Conservation (phyloP, 2,113 vertebrate species). For the Antigone vipio region DNA sequence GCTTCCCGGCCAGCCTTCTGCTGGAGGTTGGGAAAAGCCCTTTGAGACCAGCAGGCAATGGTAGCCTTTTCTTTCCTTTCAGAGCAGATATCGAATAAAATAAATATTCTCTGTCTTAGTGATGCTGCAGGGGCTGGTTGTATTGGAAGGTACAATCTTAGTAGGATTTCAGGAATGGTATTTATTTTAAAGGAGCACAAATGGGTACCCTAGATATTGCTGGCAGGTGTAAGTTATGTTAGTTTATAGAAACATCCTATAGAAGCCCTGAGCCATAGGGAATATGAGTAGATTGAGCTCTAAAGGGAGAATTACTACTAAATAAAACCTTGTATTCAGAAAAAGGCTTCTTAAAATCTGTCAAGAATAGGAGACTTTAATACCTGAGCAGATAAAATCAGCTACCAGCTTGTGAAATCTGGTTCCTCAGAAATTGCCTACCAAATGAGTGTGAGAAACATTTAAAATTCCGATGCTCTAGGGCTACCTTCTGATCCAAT, state of each 20-base stretch:
- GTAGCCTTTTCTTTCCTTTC: not conserved
- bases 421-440: not conserved
- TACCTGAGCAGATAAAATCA: not conserved
- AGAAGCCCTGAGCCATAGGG: not conserved
- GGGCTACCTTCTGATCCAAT: not conserved
- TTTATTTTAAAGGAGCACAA: not conserved
- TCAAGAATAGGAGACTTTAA: not conserved
- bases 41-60: not conserved
- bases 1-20: not conserved
- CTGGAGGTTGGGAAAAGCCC: not conserved
- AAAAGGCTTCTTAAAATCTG: not conserved
- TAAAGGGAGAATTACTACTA: not conserved
- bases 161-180: not conserved
- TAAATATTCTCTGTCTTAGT: not conserved
- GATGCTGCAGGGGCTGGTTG: not conserved
- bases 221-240: not conserved
- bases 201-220: not conserved
- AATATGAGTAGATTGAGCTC: not conserved
- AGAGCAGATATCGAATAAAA: not conserved
- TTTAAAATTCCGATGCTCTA: not conserved
- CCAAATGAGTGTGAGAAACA: not conserved
- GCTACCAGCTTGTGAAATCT: not conserved
- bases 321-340: not conserved
- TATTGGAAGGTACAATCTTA: not conserved
- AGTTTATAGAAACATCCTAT: not conserved